Evolutionary conservation across 2,888 invertebrate species (phyloP).

Genomic region (Girardia tigrina): DNA sequence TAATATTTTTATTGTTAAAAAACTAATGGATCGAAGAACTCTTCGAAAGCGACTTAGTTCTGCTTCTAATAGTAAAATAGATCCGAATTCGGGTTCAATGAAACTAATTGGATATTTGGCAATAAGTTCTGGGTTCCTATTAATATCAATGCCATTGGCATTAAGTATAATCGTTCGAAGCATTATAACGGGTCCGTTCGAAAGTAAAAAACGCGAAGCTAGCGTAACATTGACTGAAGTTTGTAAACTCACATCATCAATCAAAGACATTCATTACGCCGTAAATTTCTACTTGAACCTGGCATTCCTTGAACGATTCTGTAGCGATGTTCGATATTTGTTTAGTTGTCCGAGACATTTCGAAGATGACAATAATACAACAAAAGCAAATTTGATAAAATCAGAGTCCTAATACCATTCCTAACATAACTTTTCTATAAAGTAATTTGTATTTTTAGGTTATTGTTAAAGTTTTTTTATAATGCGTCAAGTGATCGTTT

Average conservation of each 20-base stretch:
- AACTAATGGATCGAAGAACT: neutral
- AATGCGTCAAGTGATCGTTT: no score
- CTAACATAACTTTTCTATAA: no score
- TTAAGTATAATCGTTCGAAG: neutral
- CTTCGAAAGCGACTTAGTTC: neutral
- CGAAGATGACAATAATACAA: no score
- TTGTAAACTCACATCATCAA: slow-evolving; percentile 20
- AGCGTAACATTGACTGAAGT: neutral
- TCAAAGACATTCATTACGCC: slow-evolving; percentile 20
- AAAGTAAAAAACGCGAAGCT: neutral
- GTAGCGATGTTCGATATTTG: neutral
- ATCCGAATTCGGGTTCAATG: slow-evolving; percentile 11
- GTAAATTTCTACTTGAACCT: slow-evolving; percentile 24
- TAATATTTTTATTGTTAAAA: neutral
- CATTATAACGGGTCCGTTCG: neutral
- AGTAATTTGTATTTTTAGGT: no score
- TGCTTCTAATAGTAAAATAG: neutral
- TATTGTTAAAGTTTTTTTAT: no score
- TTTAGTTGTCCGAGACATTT: no score
- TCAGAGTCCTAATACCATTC: no score
- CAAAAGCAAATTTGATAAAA: no score
- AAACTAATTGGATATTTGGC: slow-evolving; percentile 26
- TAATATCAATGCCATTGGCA: slow-evolving; percentile 31
- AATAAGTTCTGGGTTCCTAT: slow-evolving; percentile 25
- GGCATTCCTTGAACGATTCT: neutral